Evolutionary conservation across 2,888 invertebrate genomes (phyloP), one percentile per base, ranked within the genome.

Genomic region (Endotricha flammealis): DNA sequence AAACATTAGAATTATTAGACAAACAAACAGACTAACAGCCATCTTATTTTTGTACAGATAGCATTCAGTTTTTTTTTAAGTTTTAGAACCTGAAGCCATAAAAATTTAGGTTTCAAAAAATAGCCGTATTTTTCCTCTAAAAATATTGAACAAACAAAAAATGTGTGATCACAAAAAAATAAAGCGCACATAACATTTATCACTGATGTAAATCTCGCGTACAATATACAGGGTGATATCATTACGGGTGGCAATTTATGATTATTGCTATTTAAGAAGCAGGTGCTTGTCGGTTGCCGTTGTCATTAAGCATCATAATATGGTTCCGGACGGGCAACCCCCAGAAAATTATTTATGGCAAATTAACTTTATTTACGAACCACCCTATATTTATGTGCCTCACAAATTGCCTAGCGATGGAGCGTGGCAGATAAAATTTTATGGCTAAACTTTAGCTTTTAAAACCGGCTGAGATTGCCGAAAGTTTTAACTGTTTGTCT

Each of bases 341-440:
- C 34, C n/a, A n/a, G n/a, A 32, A 36, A 41, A 48, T 44, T 44
- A 47, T 49, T 50, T 46, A 50, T 35, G 38, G 52, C 44, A 52
- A 57, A 61, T 64, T 56, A 60, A 53, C 40, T 52, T 55, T 64
- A 62, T 70, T 65, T 65, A 66, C 57, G 49, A 44, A 43, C 38
- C 16, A 22, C 13, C 29, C 35, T 22, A 10, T 29, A 35, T 71
- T 72, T 71, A 66, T 60, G 61, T 38, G 33, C 39, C 34, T 39
- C 42, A 39, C 46, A 67, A 66, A 66, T 62, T 62, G 50, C 53
- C 47, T 36, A 39, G 41, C 55, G 58, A 57, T 64, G 51, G 48
- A 52, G 57, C 56, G 50, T 38, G 35, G 34, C 10, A 50, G 56
- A 64, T 68, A 61, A 62, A 64, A 59, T 64, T 68, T 66, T 53